Evolutionary conservation across 2,113 vertebrate genomes (phyloP).

Genomic region (Mobula birostris): DNA sequence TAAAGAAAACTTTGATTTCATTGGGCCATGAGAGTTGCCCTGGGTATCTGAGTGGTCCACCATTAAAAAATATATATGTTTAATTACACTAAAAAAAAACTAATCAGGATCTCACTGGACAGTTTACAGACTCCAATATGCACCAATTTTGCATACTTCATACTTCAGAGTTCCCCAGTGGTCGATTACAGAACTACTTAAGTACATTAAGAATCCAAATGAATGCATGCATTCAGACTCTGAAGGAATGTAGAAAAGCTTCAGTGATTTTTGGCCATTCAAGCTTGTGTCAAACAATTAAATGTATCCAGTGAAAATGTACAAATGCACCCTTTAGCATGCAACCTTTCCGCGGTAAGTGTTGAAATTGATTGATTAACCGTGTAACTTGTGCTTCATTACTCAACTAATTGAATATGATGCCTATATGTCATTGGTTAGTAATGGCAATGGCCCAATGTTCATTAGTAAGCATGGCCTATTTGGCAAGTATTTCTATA

Average conservation of each 20-base stretch:
- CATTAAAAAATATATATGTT: background rate
- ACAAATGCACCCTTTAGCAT: background rate
- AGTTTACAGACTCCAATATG: too few relatives aligned
- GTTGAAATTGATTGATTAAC: background rate
- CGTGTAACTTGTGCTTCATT: background rate
- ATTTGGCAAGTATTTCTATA: background rate
- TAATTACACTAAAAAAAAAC: background rate
- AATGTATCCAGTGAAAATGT: background rate
- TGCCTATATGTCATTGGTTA: background rate
- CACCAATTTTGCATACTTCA: too few relatives aligned
- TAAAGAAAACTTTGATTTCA: background rate
- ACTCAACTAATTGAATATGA: background rate
- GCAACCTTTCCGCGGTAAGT: background rate
- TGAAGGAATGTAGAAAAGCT: background rate
- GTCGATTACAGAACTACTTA: background rate
- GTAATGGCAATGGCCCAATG: background rate
- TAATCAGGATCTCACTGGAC: background rate
- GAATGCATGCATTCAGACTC: background rate
- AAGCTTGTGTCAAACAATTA: background rate
- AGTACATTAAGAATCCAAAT: background rate
- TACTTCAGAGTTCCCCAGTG: background rate
- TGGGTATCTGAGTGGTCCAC: background rate
- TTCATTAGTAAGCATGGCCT: background rate
- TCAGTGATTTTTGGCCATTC: background rate
- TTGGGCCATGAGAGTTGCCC: background rate